These are phyloP conservation scores for Otus sunia DNA, from an alignment of 2,113 vertebrate genomes.

Conservation along the genomic window DNA sequence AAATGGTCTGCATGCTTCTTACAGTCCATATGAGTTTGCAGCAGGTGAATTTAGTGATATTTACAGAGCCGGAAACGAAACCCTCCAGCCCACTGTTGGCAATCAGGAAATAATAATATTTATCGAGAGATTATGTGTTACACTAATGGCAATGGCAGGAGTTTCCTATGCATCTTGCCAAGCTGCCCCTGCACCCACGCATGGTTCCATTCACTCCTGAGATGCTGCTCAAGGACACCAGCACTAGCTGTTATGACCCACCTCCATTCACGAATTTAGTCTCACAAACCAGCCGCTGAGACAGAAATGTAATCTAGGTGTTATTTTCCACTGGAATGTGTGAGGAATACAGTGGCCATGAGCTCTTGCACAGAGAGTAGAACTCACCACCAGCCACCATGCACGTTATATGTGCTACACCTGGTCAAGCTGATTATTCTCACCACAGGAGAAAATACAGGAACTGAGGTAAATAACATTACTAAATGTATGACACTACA, in stretches of 20 bases:
- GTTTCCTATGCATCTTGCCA: not conserved
- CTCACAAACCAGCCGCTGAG: not conserved
- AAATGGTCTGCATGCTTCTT: not conserved
- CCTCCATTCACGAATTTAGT: not conserved
- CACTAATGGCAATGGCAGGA: not conserved
- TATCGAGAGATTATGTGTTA: not conserved
- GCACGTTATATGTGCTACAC: accelerated
- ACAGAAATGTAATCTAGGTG: not conserved
- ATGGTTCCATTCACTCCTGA: not conserved
- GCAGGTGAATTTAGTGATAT: not conserved
- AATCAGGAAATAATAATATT: not conserved
- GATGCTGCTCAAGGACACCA: not conserved
- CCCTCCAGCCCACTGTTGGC: not conserved
- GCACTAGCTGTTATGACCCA: not conserved
- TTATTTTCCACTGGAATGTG: not conserved
- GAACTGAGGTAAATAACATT: not conserved
- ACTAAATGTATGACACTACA: not conserved
- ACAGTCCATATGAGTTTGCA: not conserved
- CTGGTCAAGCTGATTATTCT: not conserved
- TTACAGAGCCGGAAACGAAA: not conserved
- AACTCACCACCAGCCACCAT: not conserved
- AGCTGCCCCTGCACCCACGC: not conserved
- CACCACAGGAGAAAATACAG: not conserved
- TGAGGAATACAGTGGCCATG: not conserved
- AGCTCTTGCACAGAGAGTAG: not conserved